Conservation (phyloP, 2,113 vertebrate genomes). For the Sphaerodactylus townsendi region DNA sequence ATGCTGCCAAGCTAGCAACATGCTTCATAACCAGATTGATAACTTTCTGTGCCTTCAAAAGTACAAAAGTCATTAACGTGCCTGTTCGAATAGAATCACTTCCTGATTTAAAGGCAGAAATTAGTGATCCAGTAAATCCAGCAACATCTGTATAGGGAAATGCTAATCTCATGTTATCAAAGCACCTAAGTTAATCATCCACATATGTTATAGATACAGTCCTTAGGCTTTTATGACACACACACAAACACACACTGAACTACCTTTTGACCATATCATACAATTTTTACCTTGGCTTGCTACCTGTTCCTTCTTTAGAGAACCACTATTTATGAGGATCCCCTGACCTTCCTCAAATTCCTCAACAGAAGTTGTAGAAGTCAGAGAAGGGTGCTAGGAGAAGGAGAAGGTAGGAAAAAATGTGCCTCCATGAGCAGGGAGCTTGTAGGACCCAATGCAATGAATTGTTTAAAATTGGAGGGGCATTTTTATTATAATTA, state of each 20-base stretch:
- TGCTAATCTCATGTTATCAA: background rate
- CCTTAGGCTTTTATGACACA: background rate
- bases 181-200: constrained; percentile 1
- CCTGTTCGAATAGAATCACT: background rate
- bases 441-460: too few species aligned
- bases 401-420: too few species aligned
- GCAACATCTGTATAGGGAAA: background rate
- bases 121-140: background rate
- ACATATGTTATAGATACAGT: background rate
- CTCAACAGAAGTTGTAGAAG: too few species aligned
- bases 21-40: background rate
- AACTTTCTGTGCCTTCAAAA: background rate
- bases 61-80: background rate
- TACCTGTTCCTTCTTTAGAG: too few species aligned
- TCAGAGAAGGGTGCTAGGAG: too few species aligned
- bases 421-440: too few species aligned
- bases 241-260: background rate
- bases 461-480: too few species aligned
- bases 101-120: constrained; percentile 6
- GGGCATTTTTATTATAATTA: too few species aligned
- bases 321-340: too few species aligned
- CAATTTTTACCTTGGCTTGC: background rate
- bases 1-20: background rate
- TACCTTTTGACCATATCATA: background rate
- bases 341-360: too few species aligned